phyloP scores from a whole-genome alignment of 1,140 invertebrate species.

The Pseudomyrmex cubaensis region DNA sequence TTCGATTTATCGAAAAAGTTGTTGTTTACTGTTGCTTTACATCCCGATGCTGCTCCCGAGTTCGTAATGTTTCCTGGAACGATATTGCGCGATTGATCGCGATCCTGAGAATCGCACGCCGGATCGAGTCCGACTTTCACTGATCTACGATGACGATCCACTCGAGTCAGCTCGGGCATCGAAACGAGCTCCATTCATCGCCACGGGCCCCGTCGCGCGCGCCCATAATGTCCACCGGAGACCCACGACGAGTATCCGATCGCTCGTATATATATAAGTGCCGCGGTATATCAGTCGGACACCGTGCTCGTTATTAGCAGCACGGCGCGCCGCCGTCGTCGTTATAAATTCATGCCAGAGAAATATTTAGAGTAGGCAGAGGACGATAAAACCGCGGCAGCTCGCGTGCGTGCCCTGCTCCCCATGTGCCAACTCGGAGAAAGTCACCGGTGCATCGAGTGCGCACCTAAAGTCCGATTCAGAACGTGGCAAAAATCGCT shows the following conservation, averaged over 20 bases:
- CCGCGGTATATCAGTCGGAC: slow-evolving; percentile 2
- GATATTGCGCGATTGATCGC: slow-evolving; percentile 33
- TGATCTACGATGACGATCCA: slow-evolving; percentile 72
- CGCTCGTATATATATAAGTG: slow-evolving; percentile 36
- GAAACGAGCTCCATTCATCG: slow-evolving; percentile 69
- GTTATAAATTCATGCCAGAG: slow-evolving; percentile 74
- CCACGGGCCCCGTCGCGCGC: slow-evolving; percentile 52
- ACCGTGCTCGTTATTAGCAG: slow-evolving; percentile 66
- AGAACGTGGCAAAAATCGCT: slow-evolving; percentile 3
- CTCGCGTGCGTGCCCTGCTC: slow-evolving; percentile 16
- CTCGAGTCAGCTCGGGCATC: slow-evolving; percentile 37
- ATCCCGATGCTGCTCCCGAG: background rate
- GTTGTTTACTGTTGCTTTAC: background rate
- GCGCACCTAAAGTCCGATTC: slow-evolving; percentile 44
- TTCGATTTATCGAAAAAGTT: no score
- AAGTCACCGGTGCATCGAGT: slow-evolving; percentile 64
- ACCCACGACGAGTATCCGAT: slow-evolving; percentile 30
- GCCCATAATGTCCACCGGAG: slow-evolving; percentile 35
- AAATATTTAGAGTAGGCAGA: slow-evolving; percentile 76
- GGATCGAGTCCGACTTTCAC: slow-evolving; percentile 73
- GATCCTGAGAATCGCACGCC: slow-evolving; percentile 37
- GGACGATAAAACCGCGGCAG: slow-evolving; percentile 63
- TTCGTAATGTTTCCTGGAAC: slow-evolving; percentile 11
- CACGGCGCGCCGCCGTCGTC: slow-evolving; percentile 48
- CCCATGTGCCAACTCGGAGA: slow-evolving; percentile 46